These are phyloP conservation scores for Lophius americanus DNA, from an alignment of 2,797 vertebrate genomes.

Conservation along the genomic window DNA sequence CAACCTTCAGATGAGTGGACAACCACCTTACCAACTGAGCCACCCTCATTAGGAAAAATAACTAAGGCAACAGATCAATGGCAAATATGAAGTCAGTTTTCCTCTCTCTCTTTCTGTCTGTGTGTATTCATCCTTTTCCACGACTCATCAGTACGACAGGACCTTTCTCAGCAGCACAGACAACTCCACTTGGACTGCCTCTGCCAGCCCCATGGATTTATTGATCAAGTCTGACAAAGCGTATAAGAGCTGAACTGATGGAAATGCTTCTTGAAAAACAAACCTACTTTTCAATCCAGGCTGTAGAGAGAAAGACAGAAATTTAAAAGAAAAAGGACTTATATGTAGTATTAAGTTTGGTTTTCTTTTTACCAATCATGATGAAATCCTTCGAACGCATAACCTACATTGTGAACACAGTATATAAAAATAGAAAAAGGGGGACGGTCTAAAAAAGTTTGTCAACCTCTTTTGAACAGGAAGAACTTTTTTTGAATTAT, in stretches of 20 bases:
- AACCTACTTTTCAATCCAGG: not conserved
- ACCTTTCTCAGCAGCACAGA: conserved; percentile 24
- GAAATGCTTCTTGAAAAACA: conserved; percentile 16
- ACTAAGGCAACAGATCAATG: too few relatives aligned
- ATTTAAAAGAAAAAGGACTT: too few relatives aligned
- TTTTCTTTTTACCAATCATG: not conserved
- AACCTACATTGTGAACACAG: too few relatives aligned
- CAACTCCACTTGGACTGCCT: conserved; percentile 24
- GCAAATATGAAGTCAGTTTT: not conserved
- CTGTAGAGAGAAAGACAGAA: too few relatives aligned
- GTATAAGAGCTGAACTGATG: not conserved
- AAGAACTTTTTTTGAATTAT: too few relatives aligned
- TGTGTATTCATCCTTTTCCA: conserved; percentile 22
- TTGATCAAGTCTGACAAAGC: not conserved
- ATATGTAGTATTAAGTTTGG: too few relatives aligned
- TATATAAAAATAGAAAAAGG: too few relatives aligned
- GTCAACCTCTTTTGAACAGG: too few relatives aligned
- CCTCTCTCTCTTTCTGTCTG: not conserved
- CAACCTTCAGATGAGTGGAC: too few relatives aligned
- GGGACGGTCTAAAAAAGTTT: too few relatives aligned
- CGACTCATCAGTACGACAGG: not conserved
- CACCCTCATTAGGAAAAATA: too few relatives aligned
- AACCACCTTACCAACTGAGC: too few relatives aligned
- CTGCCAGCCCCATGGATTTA: conserved; percentile 28
- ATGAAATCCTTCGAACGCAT: not conserved